Conservation (phyloP, 2,888 invertebrate species). For the Germaria angustata region DNA sequence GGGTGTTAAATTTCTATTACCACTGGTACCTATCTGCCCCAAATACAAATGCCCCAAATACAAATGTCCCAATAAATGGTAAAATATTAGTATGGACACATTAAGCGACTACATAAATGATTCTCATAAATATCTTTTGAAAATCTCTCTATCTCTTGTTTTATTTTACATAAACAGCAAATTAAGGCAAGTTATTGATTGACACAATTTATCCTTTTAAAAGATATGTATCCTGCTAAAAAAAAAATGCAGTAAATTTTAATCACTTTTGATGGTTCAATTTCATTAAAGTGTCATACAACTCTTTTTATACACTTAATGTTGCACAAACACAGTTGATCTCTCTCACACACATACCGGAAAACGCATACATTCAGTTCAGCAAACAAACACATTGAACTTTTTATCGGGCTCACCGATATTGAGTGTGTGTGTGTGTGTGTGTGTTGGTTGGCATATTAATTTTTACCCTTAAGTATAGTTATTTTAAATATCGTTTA, state of each 20-base stretch:
- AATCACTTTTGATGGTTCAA: slow-evolving; percentile 56
- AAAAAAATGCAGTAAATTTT: slow-evolving; percentile 27
- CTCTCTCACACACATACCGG: not conserved
- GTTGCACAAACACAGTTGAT: not conserved
- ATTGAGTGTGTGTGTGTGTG: too few species aligned
- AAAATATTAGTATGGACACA: not conserved
- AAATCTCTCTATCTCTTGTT: not conserved
- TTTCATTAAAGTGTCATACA: slow-evolving; percentile 47
- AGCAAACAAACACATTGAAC: slow-evolving; percentile 30
- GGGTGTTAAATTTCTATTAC: too few species aligned
- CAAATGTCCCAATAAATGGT: too few species aligned
- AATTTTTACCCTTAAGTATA: slow-evolving; percentile 38
- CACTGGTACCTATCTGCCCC: too few species aligned
- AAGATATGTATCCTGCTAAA: too few species aligned
- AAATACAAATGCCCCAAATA: too few species aligned
- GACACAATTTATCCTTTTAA: slow-evolving; percentile 41
- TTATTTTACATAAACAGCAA: slow-evolving; percentile 5
- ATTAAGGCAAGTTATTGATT: slow-evolving; percentile 39
- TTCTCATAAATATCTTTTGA: slow-evolving; percentile 10
- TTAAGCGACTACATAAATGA: slow-evolving; percentile 2
- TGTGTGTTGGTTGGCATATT: slow-evolving; percentile 13
- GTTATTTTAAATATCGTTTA: slow-evolving; percentile 39
- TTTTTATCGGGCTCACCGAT: slow-evolving; percentile 18
- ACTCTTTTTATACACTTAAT: not conserved
- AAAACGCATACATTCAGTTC: not conserved